A percentile compares a stretch with the other conserved stretches of the same genome.
phyloP scores from a whole-genome alignment of 2,888 invertebrate species.

The Amblyjoppa proteus region DNA sequence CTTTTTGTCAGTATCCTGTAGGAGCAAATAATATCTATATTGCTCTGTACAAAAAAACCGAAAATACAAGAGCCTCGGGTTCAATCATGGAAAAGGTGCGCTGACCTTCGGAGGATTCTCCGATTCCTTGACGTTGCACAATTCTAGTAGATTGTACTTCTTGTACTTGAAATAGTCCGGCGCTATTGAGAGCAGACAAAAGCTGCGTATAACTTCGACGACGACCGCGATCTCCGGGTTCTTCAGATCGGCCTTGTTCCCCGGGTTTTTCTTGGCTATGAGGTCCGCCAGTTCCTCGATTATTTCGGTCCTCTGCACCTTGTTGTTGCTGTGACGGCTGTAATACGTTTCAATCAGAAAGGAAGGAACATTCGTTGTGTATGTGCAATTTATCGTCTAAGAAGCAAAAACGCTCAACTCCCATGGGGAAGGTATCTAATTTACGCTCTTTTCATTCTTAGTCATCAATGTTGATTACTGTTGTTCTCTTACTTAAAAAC shows the following conservation, averaged over 20 bases:
- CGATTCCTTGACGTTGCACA: constrained; percentile 75
- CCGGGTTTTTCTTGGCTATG: constrained; percentile 89
- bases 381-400: background rate
- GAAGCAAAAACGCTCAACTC: no score
- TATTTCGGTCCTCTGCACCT: constrained; percentile 89
- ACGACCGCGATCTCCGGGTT: constrained; percentile 92
- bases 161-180: constrained; percentile 92
- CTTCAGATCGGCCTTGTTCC: constrained; percentile 92
- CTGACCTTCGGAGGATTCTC: constrained; percentile 49
- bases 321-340: constrained; percentile 91
- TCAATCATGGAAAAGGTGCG: background rate
- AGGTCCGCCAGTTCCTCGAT: constrained; percentile 91
- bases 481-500: constrained; percentile 88
- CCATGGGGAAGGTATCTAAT: background rate
- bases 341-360: constrained; percentile 48
- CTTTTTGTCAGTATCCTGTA: constrained; percentile 22
- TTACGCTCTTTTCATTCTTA: background rate
- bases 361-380: background rate
- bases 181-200: constrained; percentile 93
- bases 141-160: constrained; percentile 94
- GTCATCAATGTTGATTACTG: background rate
- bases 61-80: background rate
- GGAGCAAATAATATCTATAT: background rate
- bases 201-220: constrained; percentile 93
- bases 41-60: background rate